These are phyloP conservation scores for Herminia tarsipennalis DNA, from an alignment of 2,888 invertebrate genomes.

Conservation along the genomic window DNA sequence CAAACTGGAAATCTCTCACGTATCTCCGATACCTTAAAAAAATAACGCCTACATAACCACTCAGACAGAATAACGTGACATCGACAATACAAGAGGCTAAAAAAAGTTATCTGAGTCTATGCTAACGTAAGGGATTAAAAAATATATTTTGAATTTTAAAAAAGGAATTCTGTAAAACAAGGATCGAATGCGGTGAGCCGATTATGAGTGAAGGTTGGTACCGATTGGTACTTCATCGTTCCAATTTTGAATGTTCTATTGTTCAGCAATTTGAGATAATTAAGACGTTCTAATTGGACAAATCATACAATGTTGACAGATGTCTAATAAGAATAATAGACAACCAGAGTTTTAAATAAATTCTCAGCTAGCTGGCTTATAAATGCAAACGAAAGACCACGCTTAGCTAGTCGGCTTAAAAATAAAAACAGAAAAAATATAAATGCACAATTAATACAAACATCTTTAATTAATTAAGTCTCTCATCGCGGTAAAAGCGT, in stretches of 20 bases:
- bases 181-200: neutral
- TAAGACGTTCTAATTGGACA: too few species aligned
- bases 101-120: conserved; percentile 14
- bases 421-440: conserved; percentile 6
- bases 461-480: conserved; percentile 72
- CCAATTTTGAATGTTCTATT: neutral
- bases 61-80: conserved; percentile 42
- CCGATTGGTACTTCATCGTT: neutral
- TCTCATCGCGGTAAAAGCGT: conserved; percentile 73
- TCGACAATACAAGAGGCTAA: conserved; percentile 14
- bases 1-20: neutral
- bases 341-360: too few species aligned
- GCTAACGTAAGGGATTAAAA: neutral
- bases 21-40: conserved; percentile 16
- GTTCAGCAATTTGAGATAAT: neutral
- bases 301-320: too few species aligned
- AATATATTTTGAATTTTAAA: conserved; percentile 5
- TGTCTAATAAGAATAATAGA: too few species aligned
- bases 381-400: neutral
- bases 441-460: conserved; percentile 42
- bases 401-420: neutral
- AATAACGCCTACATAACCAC: conserved; percentile 35
- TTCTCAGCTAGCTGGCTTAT: too few species aligned
- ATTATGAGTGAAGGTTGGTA: conserved; percentile 1
- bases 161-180: conserved; percentile 8